These are phyloP conservation scores for Drosophila niveifrons DNA, from an alignment of 2,888 invertebrate genomes.

Conservation along the genomic window DNA sequence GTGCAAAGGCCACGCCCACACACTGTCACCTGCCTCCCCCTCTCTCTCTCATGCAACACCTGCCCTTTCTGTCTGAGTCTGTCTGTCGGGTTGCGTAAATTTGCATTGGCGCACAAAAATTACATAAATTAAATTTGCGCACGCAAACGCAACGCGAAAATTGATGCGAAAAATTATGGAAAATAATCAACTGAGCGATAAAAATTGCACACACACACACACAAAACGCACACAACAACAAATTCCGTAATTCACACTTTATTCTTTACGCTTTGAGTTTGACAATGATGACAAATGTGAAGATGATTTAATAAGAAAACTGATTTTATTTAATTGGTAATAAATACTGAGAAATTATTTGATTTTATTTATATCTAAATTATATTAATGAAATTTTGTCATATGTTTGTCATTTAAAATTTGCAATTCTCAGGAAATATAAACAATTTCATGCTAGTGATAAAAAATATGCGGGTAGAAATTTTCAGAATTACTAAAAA, in stretches of 20 bases:
- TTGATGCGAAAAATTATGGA: constrained; percentile 55
- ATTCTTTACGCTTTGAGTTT: constrained; percentile 1
- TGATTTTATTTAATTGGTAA: too few relatives aligned
- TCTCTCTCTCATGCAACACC: constrained; percentile 4
- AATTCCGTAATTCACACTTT: background rate
- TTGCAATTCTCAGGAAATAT: too few relatives aligned
- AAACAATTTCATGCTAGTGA: too few relatives aligned
- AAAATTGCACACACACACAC: constrained; percentile 10
- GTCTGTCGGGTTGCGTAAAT: constrained; percentile 51
- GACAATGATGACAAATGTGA: background rate
- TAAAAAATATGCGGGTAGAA: too few relatives aligned
- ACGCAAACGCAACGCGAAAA: constrained; percentile 48
- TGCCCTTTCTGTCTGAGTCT: constrained; percentile 44
- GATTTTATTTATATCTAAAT: too few relatives aligned
- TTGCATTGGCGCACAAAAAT: constrained; percentile 71
- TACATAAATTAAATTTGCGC: constrained; percentile 70
- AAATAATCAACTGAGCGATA: constrained; percentile 45
- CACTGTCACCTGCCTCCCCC: background rate
- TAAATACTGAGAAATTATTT: too few relatives aligned
- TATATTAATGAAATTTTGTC: too few relatives aligned
- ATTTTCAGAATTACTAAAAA: too few relatives aligned
- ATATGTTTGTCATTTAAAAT: too few relatives aligned
- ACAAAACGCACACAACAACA: background rate
- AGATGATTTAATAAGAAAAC: background rate
- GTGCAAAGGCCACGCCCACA: constrained; percentile 61